These are phyloP conservation scores for Physocephala rufipes DNA, from an alignment of 2,888 invertebrate genomes.

Conservation along the genomic window DNA sequence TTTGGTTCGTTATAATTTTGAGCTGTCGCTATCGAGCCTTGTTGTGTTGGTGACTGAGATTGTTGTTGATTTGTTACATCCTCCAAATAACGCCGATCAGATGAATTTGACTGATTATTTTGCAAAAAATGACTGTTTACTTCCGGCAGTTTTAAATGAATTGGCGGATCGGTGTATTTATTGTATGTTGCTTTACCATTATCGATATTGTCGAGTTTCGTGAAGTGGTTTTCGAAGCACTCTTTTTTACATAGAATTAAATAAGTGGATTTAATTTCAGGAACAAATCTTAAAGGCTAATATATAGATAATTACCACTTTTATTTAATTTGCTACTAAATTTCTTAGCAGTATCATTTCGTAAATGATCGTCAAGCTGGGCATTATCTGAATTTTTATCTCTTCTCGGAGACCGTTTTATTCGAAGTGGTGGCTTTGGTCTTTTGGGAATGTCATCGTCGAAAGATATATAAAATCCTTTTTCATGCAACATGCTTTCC, in stretches of 20 bases:
- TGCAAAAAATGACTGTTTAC: conserved; percentile 37
- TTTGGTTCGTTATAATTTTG: conserved; percentile 61
- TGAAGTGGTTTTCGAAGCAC: conserved; percentile 35
- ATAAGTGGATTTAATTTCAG: background rate
- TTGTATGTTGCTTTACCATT: conserved; percentile 60
- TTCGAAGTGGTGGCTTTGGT: conserved; percentile 86
- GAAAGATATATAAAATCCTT: conserved; percentile 94
- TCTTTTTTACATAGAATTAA: background rate
- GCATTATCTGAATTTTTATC: conserved; percentile 51
- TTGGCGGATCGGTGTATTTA: conserved; percentile 62
- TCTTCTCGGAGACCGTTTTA: conserved; percentile 81
- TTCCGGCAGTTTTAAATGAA: conserved; percentile 56
- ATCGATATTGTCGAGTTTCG: conserved; percentile 48
- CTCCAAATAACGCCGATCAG: conserved; percentile 58
- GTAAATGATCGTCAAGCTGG: conserved; percentile 50
- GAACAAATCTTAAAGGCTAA: background rate
- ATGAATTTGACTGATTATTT: conserved; percentile 25
- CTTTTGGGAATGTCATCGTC: conserved; percentile 88
- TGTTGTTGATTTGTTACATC: conserved; percentile 58
- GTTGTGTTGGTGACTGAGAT: conserved; percentile 55
- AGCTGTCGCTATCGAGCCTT: conserved; percentile 43
- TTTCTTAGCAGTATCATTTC: conserved; percentile 62
- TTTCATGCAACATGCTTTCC: conserved; percentile 70
- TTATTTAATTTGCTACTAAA: conserved; percentile 54
- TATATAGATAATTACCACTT: conserved; percentile 14